Conservation (phyloP, 2,888 invertebrate genomes). For the Drosophila nr. fundita region DNA sequence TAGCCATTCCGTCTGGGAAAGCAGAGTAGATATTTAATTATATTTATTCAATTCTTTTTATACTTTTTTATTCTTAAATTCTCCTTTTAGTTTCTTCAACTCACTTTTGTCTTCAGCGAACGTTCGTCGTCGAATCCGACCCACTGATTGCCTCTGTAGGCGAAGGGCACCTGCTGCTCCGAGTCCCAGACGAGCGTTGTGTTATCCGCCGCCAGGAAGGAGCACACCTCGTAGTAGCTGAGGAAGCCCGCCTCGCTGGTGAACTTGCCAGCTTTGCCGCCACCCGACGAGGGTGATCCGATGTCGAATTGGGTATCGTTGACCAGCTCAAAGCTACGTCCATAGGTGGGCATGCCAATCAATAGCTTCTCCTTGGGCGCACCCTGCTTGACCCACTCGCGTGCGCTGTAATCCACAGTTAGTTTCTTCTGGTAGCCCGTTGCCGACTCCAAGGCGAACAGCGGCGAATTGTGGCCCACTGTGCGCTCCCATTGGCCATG, state of each 20-base stretch:
- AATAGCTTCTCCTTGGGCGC: slow-evolving; percentile 97
- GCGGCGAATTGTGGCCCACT: slow-evolving; percentile 96
- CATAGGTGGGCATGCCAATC: slow-evolving; percentile 98
- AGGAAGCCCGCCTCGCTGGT: slow-evolving; percentile 97
- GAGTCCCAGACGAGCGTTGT: slow-evolving; percentile 98
- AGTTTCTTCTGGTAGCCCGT: slow-evolving; percentile 96
- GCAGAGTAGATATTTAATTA: not conserved
- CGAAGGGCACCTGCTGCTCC: slow-evolving; percentile 97
- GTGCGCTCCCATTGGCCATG: slow-evolving; percentile 97
- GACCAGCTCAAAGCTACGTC: slow-evolving; percentile 94
- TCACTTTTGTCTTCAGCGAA: slow-evolving; percentile 95
- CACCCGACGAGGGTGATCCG: slow-evolving; percentile 95
- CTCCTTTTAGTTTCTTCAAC: slow-evolving; percentile 1
- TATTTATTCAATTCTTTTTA: not conserved
- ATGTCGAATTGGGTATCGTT: slow-evolving; percentile 96
- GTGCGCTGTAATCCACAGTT: slow-evolving; percentile 95
- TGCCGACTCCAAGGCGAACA: slow-evolving; percentile 94
- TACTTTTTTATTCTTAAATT: not conserved
- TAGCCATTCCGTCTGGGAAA: slow-evolving; percentile 93
- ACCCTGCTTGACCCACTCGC: slow-evolving; percentile 97
- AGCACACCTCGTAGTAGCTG: slow-evolving; percentile 97
- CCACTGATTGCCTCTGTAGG: slow-evolving; percentile 96
- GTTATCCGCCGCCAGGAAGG: slow-evolving; percentile 94
- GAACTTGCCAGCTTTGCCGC: slow-evolving; percentile 93
- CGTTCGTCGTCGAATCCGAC: slow-evolving; percentile 97